Conservation (phyloP, 2,797 vertebrate species). For the Champsocephalus esox region DNA sequence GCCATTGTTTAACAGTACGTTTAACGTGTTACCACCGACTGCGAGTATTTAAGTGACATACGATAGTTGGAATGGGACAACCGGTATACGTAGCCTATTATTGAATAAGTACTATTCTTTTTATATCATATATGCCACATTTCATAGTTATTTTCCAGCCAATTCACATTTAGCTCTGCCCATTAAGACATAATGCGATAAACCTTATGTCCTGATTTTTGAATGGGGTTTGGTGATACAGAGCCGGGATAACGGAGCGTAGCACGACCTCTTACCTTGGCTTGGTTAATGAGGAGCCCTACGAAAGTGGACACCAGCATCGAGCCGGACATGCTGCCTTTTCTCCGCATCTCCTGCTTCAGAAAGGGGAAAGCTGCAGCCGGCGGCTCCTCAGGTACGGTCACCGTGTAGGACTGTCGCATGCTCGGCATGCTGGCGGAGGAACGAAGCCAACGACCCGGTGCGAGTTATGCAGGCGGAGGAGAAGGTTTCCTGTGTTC, state of each 20-base stretch:
- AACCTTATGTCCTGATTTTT: neutral
- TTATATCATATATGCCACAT: neutral
- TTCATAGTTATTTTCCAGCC: neutral
- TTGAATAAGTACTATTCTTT: neutral
- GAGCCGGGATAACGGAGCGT: neutral
- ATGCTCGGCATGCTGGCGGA: conserved; percentile 82
- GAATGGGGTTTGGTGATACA: conserved; percentile 6
- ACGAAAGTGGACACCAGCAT: conserved; percentile 91
- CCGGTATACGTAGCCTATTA: neutral
- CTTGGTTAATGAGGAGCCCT: conserved; percentile 94
- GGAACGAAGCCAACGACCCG: conserved; percentile 26
- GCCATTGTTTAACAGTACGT: neutral
- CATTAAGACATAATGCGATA: no score
- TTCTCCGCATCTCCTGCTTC: conserved; percentile 88
- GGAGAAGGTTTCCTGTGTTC: neutral
- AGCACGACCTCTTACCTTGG: conserved; percentile 86
- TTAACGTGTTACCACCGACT: neutral
- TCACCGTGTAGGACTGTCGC: conserved; percentile 93
- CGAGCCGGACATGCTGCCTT: conserved; percentile 88
- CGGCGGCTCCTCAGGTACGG: conserved; percentile 90
- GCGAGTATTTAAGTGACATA: neutral
- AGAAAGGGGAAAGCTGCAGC: conserved; percentile 85
- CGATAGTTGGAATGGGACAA: conserved; percentile 12
- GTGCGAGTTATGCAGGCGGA: conserved; percentile 17
- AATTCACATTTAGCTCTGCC: neutral